phyloP scores from a whole-genome alignment of 2,888 invertebrate species.

The Cyaniris semiargus region DNA sequence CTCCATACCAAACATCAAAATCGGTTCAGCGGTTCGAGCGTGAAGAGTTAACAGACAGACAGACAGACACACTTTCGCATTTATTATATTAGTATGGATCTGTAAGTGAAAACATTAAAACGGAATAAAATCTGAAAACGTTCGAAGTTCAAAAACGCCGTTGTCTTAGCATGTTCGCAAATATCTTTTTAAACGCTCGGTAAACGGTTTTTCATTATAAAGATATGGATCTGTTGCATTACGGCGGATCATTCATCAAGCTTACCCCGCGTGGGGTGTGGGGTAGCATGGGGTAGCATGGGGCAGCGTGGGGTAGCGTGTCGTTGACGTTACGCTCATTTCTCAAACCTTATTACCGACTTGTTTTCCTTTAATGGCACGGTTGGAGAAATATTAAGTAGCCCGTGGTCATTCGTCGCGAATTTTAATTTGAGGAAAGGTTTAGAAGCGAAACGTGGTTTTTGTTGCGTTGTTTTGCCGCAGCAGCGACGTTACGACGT shows the following conservation, averaged over 20 bases:
- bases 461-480: too few species aligned
- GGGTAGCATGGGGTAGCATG: neutral
- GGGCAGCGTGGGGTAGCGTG: slow-evolving; percentile 51
- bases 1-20: too few species aligned
- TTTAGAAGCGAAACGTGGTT: too few species aligned
- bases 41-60: too few species aligned
- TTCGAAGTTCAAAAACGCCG: neutral
- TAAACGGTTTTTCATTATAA: slow-evolving; percentile 42
- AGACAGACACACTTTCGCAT: too few species aligned
- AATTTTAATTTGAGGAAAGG: neutral
- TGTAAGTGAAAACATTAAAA: neutral
- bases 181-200: slow-evolving; percentile 22
- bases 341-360: slow-evolving; percentile 70
- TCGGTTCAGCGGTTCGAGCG: too few species aligned
- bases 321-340: slow-evolving; percentile 70
- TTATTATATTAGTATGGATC: too few species aligned
- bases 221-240: slow-evolving; percentile 59
- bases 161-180: slow-evolving; percentile 15
- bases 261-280: slow-evolving; percentile 39
- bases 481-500: too few species aligned
- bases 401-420: neutral
- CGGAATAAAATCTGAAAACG: neutral
- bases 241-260: slow-evolving; percentile 66
- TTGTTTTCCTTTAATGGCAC: slow-evolving; percentile 47
- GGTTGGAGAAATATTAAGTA: slow-evolving; percentile 31